phyloP scores from a whole-genome alignment of 2,113 vertebrate species.

The Protomyctophum bolini region DNA sequence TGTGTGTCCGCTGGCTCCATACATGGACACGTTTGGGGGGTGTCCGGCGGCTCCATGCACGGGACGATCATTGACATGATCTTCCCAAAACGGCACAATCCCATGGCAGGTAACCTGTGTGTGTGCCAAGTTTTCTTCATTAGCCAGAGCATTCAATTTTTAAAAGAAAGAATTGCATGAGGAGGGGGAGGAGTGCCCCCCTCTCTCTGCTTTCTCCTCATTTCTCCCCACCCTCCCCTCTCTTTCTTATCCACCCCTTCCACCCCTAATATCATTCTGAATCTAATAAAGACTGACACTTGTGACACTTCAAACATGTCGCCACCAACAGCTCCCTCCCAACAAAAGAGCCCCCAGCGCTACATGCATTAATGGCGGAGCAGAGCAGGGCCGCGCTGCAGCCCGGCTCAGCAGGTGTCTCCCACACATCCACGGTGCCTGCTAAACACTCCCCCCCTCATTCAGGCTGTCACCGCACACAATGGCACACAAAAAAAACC shows the following conservation, averaged over 20 bases:
- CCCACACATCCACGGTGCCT: constrained; percentile 86
- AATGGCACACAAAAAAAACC: constrained; percentile 86
- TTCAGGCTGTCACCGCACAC: constrained; percentile 90
- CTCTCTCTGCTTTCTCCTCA: neutral
- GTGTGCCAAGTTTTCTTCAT: constrained; percentile 61
- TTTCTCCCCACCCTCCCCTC: neutral
- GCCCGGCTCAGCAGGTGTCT: constrained; percentile 93
- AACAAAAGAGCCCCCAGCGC: constrained; percentile 85
- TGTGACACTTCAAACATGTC: constrained; percentile 88
- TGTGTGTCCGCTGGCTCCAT: too few relatives aligned
- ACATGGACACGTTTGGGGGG: too few relatives aligned
- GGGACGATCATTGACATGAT: too few relatives aligned
- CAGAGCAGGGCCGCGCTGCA: constrained; percentile 83
- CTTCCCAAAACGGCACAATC: constrained; percentile 27
- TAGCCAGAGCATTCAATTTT: constrained; percentile 41
- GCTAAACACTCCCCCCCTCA: constrained; percentile 90
- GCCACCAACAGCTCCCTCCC: constrained; percentile 85
- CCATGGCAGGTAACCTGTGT: constrained; percentile 53
- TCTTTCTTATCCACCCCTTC: constrained; percentile 35
- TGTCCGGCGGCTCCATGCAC: too few relatives aligned
- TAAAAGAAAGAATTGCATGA: constrained; percentile 17
- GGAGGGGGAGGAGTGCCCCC: too few relatives aligned
- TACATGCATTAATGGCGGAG: constrained; percentile 83
- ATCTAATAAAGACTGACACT: constrained; percentile 90
- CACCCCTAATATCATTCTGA: constrained; percentile 80